Conservation (phyloP, 2,797 vertebrate species). For the Chloroceryle amazona region DNA sequence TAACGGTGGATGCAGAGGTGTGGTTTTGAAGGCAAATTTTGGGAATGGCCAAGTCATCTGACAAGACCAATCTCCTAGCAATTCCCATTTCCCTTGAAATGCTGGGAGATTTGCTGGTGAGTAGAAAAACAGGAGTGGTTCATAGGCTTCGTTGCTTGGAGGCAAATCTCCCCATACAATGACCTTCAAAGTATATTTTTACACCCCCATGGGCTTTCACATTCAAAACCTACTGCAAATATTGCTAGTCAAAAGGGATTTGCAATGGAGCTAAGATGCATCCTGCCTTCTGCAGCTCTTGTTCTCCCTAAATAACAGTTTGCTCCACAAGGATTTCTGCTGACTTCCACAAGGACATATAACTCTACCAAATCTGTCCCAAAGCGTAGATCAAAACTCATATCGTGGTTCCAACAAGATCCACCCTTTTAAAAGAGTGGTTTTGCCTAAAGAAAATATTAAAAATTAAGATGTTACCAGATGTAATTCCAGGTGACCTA, state of each 20-base stretch:
- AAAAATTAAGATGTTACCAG: not conserved
- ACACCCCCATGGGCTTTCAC: not conserved
- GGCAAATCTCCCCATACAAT: constrained; percentile 1
- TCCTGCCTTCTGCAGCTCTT: not conserved
- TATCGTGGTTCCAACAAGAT: not conserved
- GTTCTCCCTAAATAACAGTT: not conserved
- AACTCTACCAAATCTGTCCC: not conserved
- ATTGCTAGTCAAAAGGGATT: not conserved
- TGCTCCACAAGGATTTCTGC: not conserved
- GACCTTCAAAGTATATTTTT: constrained; percentile 35
- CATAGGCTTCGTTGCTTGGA: not conserved
- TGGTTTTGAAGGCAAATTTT: not conserved
- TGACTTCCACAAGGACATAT: not conserved
- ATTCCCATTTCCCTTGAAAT: not conserved
- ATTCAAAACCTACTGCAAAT: not conserved
- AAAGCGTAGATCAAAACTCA: not conserved
- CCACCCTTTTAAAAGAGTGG: not conserved
- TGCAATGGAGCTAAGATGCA: not conserved
- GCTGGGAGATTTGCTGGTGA: accelerated
- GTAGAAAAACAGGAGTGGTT: not conserved
- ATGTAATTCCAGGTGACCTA: not conserved
- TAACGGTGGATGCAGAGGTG: not conserved
- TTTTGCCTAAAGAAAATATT: not conserved
- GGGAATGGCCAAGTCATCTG: not conserved
- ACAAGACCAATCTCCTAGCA: not conserved